phyloP scores from a whole-genome alignment of 1,140 invertebrate species.

The Ooceraea biroi region DNA sequence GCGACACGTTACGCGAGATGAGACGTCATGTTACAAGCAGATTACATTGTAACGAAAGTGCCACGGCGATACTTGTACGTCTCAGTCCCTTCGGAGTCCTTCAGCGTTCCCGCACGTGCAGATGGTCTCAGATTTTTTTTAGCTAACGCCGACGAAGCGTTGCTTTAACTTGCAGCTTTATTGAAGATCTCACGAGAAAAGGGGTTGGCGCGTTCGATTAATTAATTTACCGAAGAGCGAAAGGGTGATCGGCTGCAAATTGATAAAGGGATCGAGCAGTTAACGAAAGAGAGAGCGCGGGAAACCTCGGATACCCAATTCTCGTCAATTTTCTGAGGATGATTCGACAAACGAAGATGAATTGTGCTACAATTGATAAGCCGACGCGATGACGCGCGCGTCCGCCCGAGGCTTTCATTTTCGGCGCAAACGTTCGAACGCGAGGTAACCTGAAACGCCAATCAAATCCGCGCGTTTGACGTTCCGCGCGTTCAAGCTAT shows the following conservation, averaged over 20 bases:
- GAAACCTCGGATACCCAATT: neutral
- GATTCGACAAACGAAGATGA: constrained; percentile 29
- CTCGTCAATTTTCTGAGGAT: neutral
- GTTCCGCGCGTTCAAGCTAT: constrained; percentile 30
- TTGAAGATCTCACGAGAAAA: too few relatives aligned
- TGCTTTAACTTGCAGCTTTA: neutral
- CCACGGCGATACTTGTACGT: constrained; percentile 16
- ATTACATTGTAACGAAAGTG: constrained; percentile 45
- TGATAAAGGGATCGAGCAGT: neutral
- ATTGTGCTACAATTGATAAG: constrained; percentile 46
- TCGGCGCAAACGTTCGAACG: constrained; percentile 39
- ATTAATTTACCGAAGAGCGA: neutral
- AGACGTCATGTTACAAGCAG: constrained; percentile 47
- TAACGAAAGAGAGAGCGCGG: neutral
- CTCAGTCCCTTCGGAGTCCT: neutral
- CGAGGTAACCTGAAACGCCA: constrained; percentile 50
- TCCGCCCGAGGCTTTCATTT: constrained; percentile 45
- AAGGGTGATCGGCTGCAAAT: neutral
- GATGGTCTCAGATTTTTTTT: neutral
- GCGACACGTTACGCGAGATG: constrained; percentile 55
- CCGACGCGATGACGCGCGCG: constrained; percentile 31
- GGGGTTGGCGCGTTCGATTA: too few relatives aligned
- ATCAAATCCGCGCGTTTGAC: constrained; percentile 56
- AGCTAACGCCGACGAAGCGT: neutral
- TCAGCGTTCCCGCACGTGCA: neutral